Percentiles rank a stretch among this genome's conserved stretches.
These are phyloP conservation scores for Caenorhabditis virilis DNA, from an alignment of 2,888 invertebrate species.

Conservation along the genomic window DNA sequence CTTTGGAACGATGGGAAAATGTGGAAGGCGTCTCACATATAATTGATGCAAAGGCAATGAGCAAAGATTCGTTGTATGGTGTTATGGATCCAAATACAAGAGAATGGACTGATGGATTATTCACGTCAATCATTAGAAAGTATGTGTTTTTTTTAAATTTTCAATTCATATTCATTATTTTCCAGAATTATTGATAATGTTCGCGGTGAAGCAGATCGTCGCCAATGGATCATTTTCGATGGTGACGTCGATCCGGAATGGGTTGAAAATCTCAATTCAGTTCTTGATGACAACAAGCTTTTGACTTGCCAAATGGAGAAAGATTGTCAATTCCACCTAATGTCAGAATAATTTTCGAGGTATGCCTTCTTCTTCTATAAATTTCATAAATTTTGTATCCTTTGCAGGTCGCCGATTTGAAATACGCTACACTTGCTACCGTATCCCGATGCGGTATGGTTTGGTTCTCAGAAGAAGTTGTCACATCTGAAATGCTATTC, in stretches of 20 bases:
- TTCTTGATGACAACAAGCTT: constrained; percentile 96
- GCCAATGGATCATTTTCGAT: constrained; percentile 99
- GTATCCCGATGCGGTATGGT: constrained; percentile 99
- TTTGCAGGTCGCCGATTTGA: constrained; percentile 81
- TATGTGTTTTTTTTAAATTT: constrained; percentile 48
- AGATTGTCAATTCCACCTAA: constrained; percentile 95
- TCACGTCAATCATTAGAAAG: constrained; percentile 91
- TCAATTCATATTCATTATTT: too few relatives aligned
- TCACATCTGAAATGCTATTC: constrained; percentile 97
- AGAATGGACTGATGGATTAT: constrained; percentile 99
- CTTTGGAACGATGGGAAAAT: constrained; percentile 71
- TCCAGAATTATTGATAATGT: constrained; percentile 93
- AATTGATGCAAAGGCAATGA: constrained; percentile 97
- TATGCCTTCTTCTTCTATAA: too few relatives aligned
- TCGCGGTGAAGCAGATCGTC: constrained; percentile 94
- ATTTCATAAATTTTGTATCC: not conserved
- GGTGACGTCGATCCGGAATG: constrained; percentile 99
- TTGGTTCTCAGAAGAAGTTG: constrained; percentile 97
- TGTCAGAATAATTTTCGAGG: constrained; percentile 71
- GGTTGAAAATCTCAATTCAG: constrained; percentile 99
- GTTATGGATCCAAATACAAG: constrained; percentile 97
- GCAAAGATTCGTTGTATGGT: constrained; percentile 96
- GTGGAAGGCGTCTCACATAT: constrained; percentile 95
- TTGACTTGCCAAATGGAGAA: constrained; percentile 97
- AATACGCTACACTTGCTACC: constrained; percentile 96